phyloP scores from a whole-genome alignment of 1,140 invertebrate species.

The Arctopsyche grandis region DNA sequence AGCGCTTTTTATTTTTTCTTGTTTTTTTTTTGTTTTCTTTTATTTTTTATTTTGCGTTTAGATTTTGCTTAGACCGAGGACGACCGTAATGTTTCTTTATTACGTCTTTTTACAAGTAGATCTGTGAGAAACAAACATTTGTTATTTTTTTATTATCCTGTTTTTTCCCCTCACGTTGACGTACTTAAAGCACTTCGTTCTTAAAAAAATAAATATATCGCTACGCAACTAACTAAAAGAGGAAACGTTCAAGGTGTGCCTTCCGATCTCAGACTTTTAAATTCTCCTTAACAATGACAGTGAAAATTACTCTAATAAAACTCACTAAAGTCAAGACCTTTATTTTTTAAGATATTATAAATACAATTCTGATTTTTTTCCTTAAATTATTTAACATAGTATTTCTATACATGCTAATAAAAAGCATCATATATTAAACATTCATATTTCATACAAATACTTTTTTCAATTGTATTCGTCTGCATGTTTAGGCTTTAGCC shows the following conservation, averaged over 20 bases:
- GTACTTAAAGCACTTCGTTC: slow-evolving; percentile 21
- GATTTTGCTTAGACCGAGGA: slow-evolving; percentile 30
- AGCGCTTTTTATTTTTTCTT: background rate
- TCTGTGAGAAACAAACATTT: slow-evolving; percentile 53
- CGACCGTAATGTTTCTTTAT: slow-evolving; percentile 49
- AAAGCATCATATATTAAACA: no score
- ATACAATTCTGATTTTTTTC: no score
- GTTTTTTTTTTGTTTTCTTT: background rate
- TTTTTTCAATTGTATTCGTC: no score
- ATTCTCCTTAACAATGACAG: background rate
- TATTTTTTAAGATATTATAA: no score
- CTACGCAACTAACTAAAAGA: slow-evolving; percentile 16
- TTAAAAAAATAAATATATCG: background rate
- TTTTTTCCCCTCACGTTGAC: slow-evolving; percentile 42
- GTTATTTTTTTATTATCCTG: slow-evolving; percentile 54
- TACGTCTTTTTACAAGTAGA: slow-evolving; percentile 49
- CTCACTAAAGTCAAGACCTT: no score
- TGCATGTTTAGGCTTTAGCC: no score
- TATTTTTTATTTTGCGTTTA: slow-evolving; percentile 32
- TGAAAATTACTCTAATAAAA: background rate
- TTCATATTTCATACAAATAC: no score
- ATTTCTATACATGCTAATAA: no score
- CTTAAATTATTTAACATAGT: no score
- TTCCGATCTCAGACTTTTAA: background rate
- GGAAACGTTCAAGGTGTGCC: slow-evolving; percentile 31